Base-by-base conservation (phyloP, 1,140 invertebrate species). In the Pseudomyrmex pallidus region DNA sequence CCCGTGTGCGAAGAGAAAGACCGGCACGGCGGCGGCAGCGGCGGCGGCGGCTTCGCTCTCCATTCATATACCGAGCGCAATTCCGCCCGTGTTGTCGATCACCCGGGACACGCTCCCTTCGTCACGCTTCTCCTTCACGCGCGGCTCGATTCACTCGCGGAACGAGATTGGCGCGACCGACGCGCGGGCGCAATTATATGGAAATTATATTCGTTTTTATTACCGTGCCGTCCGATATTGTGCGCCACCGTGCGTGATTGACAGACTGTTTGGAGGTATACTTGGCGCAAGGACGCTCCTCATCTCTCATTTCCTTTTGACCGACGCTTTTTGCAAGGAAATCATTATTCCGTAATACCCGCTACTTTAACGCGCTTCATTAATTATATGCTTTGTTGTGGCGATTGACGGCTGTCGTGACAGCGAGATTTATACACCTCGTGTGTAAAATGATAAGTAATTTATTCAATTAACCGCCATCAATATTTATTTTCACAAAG, bases 41-140 rank as follows among this genome's bases (percentile, higher is more conserved):
- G 25, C 25, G 25, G 25, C 25, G 25, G 35, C 35, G 35, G 50
- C 15, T n/a, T 76, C 61, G 17, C 35, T 46, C 35, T 73, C 57
- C 66, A 70, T 84, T 80, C 82, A 74, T 83, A 25, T 44, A 25
- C 63, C 73, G 73, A 46, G 17, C 62, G 61, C 52, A 67, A 70
- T 83, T 84, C 44, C 52, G 74, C 20, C 22, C 67, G 35, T 35
- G 77, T 77, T 76, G 80, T 87, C 84, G 80, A 89, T 85, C 70
- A 76, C 50, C 35, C 74, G 80, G 74, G 85, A 88, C 88, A 86
- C 84, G 83, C 83, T 72, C 57, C 62, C 72, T 84, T 76, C 35
- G 89, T 85, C 89, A 87, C 66, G 66, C 76, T 80, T 80, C 76
- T 80, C 64, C 76, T 80, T 80, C 76, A 70, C 72, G 44, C 52